These are phyloP conservation scores for Tetragnatha montana DNA, from an alignment of 2,888 invertebrate genomes.

Conservation along the genomic window DNA sequence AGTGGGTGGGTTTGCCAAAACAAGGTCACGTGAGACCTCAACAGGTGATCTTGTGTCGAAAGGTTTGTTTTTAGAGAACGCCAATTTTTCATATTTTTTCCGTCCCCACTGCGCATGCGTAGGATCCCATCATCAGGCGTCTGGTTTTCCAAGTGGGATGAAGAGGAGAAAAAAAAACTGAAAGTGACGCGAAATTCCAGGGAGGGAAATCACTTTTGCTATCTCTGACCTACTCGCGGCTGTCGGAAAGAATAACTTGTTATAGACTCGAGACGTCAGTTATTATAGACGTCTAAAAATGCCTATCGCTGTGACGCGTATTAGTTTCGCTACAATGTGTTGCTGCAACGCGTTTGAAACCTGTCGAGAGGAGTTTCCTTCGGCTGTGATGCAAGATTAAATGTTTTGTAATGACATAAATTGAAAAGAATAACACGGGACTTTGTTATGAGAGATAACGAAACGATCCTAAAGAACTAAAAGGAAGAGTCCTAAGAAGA, in stretches of 20 bases:
- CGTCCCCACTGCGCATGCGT: constrained; percentile 9
- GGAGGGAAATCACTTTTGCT: constrained; percentile 13
- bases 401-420: no score
- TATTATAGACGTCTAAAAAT: no score
- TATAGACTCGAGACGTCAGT: no score
- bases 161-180: neutral
- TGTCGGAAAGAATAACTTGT: neutral
- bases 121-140: neutral
- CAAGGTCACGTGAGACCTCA: constrained; percentile 10
- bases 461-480: no score
- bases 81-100: neutral
- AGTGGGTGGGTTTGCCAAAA: neutral
- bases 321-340: no score
- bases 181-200: constrained; percentile 6
- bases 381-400: no score
- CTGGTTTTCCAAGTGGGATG: neutral
- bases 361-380: no score
- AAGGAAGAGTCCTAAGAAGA: no score
- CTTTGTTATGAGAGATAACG: no score
- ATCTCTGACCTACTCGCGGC: constrained; percentile 18
- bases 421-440: no score
- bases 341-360: no score
- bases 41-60: constrained; percentile 12
- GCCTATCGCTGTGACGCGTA: no score
- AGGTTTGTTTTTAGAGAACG: neutral